A percentile compares a stretch with the other conserved stretches of the same genome.
phyloP scores from a whole-genome alignment of 2,888 invertebrate species.

The Trachelus tabidus region DNA sequence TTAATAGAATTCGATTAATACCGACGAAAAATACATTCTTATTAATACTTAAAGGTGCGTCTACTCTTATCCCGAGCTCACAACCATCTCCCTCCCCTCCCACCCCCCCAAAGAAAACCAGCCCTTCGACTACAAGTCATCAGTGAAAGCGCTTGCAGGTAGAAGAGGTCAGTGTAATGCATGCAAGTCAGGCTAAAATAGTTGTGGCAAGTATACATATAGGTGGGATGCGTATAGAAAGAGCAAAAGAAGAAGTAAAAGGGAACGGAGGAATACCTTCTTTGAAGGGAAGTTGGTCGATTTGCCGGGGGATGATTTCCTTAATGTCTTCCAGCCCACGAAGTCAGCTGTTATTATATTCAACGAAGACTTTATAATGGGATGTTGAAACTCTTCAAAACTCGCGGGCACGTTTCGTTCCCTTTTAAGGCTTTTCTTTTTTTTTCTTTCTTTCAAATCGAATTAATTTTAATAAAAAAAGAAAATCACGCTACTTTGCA shows the following conservation, averaged over 20 bases:
- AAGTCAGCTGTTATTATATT: slow-evolving; percentile 63
- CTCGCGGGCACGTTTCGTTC: slow-evolving; percentile 43
- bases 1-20: slow-evolving; percentile 62
- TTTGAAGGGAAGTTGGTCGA: slow-evolving; percentile 25
- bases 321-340: slow-evolving; percentile 64
- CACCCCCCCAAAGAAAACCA: no score
- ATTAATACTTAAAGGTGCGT: slow-evolving; percentile 51
- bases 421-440: slow-evolving; percentile 1
- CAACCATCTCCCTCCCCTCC: no score
- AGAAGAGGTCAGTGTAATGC: no score
- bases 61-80: not conserved
- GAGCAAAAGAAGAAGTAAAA: slow-evolving; percentile 23
- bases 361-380: slow-evolving; percentile 65
- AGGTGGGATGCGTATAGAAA: slow-evolving; percentile 20
- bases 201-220: slow-evolving; percentile 36
- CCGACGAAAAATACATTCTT: slow-evolving; percentile 60
- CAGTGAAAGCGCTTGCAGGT: no score
- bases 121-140: no score
- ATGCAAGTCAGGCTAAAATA: not conserved
- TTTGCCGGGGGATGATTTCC: slow-evolving; percentile 52
- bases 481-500: no score
- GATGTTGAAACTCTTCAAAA: slow-evolving; percentile 62
- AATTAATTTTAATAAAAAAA: no score
- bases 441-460: no score
- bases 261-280: no score